Evolutionary conservation across 2,113 vertebrate genomes (phyloP).

Genomic region (Rhabdornis inornatus): DNA sequence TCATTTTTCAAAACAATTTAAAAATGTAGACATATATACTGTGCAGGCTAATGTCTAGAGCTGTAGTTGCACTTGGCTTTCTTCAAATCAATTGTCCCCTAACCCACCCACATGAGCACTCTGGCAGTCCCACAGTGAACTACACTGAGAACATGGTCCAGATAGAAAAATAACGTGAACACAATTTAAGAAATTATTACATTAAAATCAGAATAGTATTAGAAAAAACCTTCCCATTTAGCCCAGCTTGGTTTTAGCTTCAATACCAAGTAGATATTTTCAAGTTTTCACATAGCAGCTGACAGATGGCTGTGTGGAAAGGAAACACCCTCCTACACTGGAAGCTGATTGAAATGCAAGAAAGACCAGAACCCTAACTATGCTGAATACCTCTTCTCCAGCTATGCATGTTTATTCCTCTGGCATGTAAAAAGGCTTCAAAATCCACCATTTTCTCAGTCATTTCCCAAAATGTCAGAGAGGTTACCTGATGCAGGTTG

Average conservation of each 20-base stretch:
- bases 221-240: background rate
- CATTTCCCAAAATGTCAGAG: background rate
- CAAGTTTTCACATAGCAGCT: background rate
- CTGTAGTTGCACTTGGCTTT: background rate
- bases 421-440: background rate
- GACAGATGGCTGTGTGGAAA: background rate
- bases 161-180: background rate
- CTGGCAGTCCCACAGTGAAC: background rate
- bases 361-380: background rate
- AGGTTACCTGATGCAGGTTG: slow-evolving; percentile 78
- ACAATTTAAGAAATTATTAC: accelerated
- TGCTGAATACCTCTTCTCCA: background rate
- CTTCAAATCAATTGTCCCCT: background rate
- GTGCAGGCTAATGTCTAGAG: background rate
- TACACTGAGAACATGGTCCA: background rate
- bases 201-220: background rate
- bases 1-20: background rate
- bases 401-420: background rate
- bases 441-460: background rate
- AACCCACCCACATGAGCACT: background rate
- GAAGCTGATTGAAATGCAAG: background rate
- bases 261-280: background rate
- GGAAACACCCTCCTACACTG: background rate
- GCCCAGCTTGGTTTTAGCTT: background rate
- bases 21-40: background rate